Evolutionary conservation across 1,140 invertebrate species (phyloP).

Genomic region (Papilio aristodemus): DNA sequence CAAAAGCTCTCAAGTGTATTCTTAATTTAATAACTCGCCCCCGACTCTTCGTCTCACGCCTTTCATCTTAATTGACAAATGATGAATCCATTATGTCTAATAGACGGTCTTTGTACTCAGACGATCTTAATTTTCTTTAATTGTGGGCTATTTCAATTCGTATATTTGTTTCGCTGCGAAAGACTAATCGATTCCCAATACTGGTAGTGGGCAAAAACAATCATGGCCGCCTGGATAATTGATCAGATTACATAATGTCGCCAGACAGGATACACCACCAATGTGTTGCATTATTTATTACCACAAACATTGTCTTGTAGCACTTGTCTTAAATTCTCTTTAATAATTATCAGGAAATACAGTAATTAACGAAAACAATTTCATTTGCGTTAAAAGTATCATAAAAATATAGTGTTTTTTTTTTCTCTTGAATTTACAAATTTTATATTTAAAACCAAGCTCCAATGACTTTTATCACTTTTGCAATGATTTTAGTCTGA

Average conservation of each 20-base stretch:
- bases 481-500: not conserved
- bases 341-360: constrained; percentile 13
- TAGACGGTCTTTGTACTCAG: constrained; percentile 46
- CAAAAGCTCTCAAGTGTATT: constrained; percentile 3
- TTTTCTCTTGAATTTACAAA: constrained; percentile 17
- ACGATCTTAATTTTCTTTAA: constrained; percentile 54
- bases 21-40: constrained; percentile 14
- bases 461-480: too few relatives aligned
- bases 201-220: constrained; percentile 51
- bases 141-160: constrained; percentile 47
- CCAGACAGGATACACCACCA: constrained; percentile 71
- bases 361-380: constrained; percentile 28
- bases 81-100: constrained; percentile 56
- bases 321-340: constrained; percentile 29
- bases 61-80: constrained; percentile 49
- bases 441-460: not conserved
- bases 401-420: constrained; percentile 51
- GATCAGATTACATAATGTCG: constrained; percentile 76
- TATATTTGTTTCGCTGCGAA: constrained; percentile 47
- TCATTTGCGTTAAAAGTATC: constrained; percentile 28
- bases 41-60: constrained; percentile 14
- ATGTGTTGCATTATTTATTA: constrained; percentile 75
- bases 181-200: constrained; percentile 70
- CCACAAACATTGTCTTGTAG: constrained; percentile 50
- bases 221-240: constrained; percentile 66